Percentiles rank a stretch among this genome's conserved stretches.
Conservation (phyloP, 2,888 invertebrate genomes). For the Drosophila tripunctata region DNA sequence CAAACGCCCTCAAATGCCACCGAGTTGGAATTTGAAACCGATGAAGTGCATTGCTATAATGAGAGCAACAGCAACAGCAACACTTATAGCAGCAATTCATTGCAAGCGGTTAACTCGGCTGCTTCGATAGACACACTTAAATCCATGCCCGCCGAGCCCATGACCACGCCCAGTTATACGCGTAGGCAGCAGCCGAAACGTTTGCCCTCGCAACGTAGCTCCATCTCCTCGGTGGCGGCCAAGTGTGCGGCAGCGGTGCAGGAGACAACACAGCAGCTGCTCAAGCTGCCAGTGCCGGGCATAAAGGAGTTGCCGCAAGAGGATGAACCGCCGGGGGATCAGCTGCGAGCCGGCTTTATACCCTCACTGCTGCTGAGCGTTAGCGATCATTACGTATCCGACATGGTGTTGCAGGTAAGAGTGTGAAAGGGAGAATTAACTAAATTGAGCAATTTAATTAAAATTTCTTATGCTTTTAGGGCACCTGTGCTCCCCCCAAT, state of each 20-base stretch:
- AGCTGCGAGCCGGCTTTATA: slow-evolving; percentile 85
- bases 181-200: slow-evolving; percentile 66
- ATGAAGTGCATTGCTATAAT: slow-evolving; percentile 77
- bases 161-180: slow-evolving; percentile 41
- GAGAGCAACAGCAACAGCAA: slow-evolving; percentile 39
- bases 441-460: background rate
- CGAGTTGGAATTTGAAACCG: slow-evolving; percentile 87
- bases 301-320: slow-evolving; percentile 80
- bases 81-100: slow-evolving; percentile 29
- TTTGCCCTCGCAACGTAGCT: slow-evolving; percentile 72
- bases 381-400: slow-evolving; percentile 88
- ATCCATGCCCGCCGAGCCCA: slow-evolving; percentile 62
- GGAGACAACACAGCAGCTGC: slow-evolving; percentile 72
- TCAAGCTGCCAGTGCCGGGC: slow-evolving; percentile 84
- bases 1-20: slow-evolving; percentile 92
- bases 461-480: slow-evolving; percentile 80
- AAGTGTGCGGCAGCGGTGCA: slow-evolving; percentile 76
- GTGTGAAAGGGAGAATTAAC: too few relatives aligned
- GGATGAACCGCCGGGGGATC: slow-evolving; percentile 76
- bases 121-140: slow-evolving; percentile 80
- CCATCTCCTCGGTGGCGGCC: slow-evolving; percentile 76
- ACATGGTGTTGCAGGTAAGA: slow-evolving; percentile 91
- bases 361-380: slow-evolving; percentile 87
- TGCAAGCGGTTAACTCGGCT: slow-evolving; percentile 73
- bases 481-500: slow-evolving; percentile 86